phyloP scores from a whole-genome alignment of 1,140 invertebrate species.

The Doryteuthis pealeii region DNA sequence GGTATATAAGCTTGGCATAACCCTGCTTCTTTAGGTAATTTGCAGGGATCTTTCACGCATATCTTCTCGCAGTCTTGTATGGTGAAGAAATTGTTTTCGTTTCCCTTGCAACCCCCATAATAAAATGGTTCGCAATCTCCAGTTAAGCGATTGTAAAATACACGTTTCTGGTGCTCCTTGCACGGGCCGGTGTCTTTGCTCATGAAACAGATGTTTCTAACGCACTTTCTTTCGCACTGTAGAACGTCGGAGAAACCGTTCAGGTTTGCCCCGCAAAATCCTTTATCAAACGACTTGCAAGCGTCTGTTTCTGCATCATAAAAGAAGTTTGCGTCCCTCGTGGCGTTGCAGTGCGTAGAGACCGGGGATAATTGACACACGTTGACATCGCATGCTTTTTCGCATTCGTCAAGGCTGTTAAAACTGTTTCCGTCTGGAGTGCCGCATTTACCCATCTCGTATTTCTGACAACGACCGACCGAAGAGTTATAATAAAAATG shows the following conservation, averaged over 20 bases:
- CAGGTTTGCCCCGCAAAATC: neutral
- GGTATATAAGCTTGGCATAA: constrained; percentile 40
- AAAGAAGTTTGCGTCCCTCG: too few relatives aligned
- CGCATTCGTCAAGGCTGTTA: too few relatives aligned
- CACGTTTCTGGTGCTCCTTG: constrained; percentile 35
- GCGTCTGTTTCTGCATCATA: neutral
- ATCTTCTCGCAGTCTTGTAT: constrained; percentile 44
- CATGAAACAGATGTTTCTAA: constrained; percentile 23
- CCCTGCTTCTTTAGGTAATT: constrained; percentile 37
- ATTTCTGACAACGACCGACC: too few relatives aligned
- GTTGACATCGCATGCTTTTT: too few relatives aligned
- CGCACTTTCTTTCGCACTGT: too few relatives aligned
- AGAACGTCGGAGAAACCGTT: too few relatives aligned
- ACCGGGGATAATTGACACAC: too few relatives aligned
- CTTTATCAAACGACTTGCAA: neutral
- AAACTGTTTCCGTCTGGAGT: too few relatives aligned
- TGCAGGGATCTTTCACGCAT: constrained; percentile 12
- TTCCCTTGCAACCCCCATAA: constrained; percentile 71
- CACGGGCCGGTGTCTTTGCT: constrained; percentile 39
- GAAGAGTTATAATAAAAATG: too few relatives aligned
- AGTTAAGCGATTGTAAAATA: constrained; percentile 63
- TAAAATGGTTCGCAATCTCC: constrained; percentile 67
- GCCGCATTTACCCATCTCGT: too few relatives aligned
- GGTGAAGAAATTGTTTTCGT: constrained; percentile 69
- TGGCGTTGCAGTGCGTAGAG: too few relatives aligned